Base-by-base conservation (phyloP, 2,113 vertebrate genomes). In the Melanotaenia duboulayi region DNA sequence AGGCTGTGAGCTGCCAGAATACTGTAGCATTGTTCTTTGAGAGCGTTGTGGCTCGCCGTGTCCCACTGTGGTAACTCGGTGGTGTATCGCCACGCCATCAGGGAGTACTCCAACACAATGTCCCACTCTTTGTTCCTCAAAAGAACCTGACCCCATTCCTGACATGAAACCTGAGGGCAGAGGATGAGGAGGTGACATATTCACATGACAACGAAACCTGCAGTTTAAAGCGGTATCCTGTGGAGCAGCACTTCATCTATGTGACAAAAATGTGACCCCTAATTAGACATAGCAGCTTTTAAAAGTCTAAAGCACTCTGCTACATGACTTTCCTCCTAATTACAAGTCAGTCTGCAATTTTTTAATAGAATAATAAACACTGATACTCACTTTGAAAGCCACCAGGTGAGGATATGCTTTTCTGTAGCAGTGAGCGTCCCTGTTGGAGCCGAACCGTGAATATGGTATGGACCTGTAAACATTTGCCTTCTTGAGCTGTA, bases 381-480 rank as follows among this genome's bases (percentile, higher is more conserved):
- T 14, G 0, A 37, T 19, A 83, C 89, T 86, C 37, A 94, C 92
- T 86, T 92, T 93, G 54, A 94, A 94, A 0, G 90, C 91, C 60
- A 93, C 39, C 1, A 94, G 71, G 71, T 94, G 92, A 35, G 91
- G 92, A 25, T 87, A 92, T 0, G 94, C 94, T 68, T 94, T 94
- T 8, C 93, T 90, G 83, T 91, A 94, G 58, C 93, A 94, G 90
- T 92, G 92, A 1, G 93, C 91, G 0, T 94, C 93, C 24, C 93
- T 78, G 79, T 94, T 94, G 61, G 93, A 94, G 57, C 88, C 90
- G 3, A 94, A 87, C 2, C 93, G 85, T 0, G 92, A 94, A 60
- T 94, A 93, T 0, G 93, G 94, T 56, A 94, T 94, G n/a, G 94
- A 93, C 16, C 90, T 79, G 65, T 90, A 94, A 4, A 94, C 86